phyloP scores from a whole-genome alignment of 2,113 vertebrate genomes.

The Narcine bancroftii region DNA sequence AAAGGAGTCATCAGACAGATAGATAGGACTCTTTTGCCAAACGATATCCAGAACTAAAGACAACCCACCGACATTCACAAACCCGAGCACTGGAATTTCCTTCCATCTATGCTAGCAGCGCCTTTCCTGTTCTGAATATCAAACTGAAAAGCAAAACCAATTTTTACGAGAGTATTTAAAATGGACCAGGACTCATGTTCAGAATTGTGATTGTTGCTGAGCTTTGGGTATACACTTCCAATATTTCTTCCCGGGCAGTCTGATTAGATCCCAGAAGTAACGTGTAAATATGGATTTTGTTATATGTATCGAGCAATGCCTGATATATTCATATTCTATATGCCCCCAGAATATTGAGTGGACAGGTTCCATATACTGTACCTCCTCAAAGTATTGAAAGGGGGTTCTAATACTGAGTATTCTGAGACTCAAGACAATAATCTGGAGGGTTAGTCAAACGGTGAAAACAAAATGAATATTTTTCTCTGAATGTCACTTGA shows the following conservation, averaged over 20 bases:
- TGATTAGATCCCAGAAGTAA: conserved; percentile 5
- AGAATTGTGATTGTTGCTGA: not conserved
- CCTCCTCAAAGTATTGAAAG: not conserved
- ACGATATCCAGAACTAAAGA: not conserved
- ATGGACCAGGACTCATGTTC: not conserved
- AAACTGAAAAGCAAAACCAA: not conserved
- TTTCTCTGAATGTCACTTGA: too few relatives aligned
- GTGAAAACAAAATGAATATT: too few relatives aligned
- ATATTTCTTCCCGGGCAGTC: not conserved
- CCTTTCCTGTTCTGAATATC: not conserved
- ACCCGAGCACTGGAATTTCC: not conserved
- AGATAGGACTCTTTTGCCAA: not conserved
- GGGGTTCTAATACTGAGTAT: not conserved
- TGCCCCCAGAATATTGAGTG: not conserved
- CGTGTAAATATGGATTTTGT: not conserved
- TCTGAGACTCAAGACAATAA: too few relatives aligned
- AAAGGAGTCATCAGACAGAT: not conserved
- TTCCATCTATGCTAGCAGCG: too few relatives aligned
- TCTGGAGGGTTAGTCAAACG: too few relatives aligned
- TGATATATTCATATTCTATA: not conserved
- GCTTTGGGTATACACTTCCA: not conserved
- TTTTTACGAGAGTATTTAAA: too few relatives aligned
- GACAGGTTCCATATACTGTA: too few relatives aligned
- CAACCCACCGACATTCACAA: not conserved
- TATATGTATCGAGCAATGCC: not conserved